phyloP scores from a whole-genome alignment of 2,113 vertebrate genomes.

The Accipiter virgatus region DNA sequence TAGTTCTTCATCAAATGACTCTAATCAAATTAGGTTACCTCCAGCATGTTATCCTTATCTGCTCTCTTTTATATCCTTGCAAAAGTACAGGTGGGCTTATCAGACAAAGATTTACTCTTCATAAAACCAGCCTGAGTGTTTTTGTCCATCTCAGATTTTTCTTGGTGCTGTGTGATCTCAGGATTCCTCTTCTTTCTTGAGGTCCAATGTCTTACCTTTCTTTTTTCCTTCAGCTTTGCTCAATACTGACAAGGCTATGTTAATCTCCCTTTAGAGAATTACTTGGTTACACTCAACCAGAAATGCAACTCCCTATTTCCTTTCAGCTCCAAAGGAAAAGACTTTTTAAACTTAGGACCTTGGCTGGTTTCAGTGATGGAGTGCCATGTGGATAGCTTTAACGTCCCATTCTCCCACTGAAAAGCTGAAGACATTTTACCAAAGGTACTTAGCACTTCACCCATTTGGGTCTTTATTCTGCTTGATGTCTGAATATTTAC shows the following conservation, averaged over 20 bases:
- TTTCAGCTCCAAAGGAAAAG: not conserved
- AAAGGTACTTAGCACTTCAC: not conserved
- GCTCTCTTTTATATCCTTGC: not conserved
- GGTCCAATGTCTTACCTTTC: not conserved
- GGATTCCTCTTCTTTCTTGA: not conserved
- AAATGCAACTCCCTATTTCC: not conserved
- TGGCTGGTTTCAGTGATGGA: not conserved
- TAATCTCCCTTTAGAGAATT: not conserved
- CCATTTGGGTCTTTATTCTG: not conserved
- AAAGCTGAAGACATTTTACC: not conserved
- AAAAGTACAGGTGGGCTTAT: slow-evolving; percentile 1
- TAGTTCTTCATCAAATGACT: not conserved
- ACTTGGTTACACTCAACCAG: not conserved
- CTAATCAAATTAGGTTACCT: slow-evolving; percentile 10
- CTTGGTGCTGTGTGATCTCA: not conserved
- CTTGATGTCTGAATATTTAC: not conserved
- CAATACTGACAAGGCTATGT: not conserved
- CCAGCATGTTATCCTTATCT: not conserved
- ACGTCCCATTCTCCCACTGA: not conserved
- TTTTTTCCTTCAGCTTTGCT: not conserved
- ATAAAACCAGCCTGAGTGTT: not conserved
- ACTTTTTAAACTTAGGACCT: not conserved
- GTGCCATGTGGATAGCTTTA: not conserved
- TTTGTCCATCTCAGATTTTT: slow-evolving; percentile 20
- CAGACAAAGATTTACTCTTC: not conserved